Evolutionary conservation across 2,888 invertebrate species (phyloP).

Genomic region (Artemia sinica): DNA sequence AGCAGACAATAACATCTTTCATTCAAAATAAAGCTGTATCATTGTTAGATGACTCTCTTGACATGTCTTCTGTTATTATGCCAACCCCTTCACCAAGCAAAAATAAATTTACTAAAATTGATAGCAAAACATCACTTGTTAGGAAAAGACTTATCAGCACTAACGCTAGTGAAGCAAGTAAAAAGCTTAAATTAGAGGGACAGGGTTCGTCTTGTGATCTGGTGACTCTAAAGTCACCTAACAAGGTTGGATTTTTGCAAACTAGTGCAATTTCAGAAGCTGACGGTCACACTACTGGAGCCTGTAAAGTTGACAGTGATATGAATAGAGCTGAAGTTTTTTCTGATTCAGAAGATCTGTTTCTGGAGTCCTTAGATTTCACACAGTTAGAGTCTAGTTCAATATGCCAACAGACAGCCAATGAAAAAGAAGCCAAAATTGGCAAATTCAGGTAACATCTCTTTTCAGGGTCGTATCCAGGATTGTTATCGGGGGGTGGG

Average conservation of each 20-base stretch:
- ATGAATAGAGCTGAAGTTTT: neutral
- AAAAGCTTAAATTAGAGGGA: neutral
- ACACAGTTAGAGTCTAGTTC: neutral
- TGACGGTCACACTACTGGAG: neutral
- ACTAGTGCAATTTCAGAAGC: neutral
- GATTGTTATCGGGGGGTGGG: too few species aligned
- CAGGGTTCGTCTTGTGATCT: neutral
- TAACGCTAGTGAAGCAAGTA: neutral
- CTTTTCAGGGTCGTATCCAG: too few species aligned
- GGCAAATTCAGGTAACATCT: too few species aligned
- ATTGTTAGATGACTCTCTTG: neutral
- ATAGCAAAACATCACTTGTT: neutral
- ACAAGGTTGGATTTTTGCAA: neutral
- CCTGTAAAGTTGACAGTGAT: neutral
- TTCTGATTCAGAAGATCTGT: neutral
- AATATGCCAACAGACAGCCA: too few species aligned
- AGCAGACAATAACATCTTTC: neutral
- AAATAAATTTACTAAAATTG: neutral
- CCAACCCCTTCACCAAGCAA: neutral
- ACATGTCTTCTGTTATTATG: neutral
- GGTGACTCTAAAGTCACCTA: neutral
- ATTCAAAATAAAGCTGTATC: neutral
- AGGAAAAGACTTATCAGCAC: neutral
- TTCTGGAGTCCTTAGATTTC: neutral
- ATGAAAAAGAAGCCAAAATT: too few species aligned